Evolutionary conservation across 2,888 invertebrate genomes (phyloP).

Genomic region (Tenthredo notha): DNA sequence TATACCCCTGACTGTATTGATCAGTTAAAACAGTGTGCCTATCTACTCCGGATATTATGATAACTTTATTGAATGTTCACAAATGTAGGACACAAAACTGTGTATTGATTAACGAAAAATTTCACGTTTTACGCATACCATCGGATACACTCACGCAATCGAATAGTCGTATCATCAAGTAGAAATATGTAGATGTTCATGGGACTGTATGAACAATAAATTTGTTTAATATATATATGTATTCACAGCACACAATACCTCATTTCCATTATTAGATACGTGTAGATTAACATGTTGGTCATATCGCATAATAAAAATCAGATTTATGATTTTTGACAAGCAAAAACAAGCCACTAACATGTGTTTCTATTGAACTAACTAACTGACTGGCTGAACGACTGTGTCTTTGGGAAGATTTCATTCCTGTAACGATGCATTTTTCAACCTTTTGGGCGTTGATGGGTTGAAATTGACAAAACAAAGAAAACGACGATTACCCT

Average conservation of each 20-base stretch:
- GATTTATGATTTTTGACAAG: not conserved
- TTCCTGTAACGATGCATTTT: not conserved
- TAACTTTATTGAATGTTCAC: not conserved
- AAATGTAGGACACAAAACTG: not conserved
- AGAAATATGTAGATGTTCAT: not conserved
- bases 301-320: not conserved
- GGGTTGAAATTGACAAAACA: not conserved
- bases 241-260: not conserved
- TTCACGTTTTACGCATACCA: not conserved
- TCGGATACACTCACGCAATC: not conserved
- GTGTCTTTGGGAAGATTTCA: not conserved
- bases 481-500: not conserved
- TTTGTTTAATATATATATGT: not conserved
- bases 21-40: not conserved
- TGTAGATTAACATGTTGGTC: not conserved
- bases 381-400: not conserved
- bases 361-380: not conserved
- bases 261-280: not conserved
- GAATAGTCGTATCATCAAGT: not conserved
- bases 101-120: not conserved
- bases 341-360: not conserved
- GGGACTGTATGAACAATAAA: not conserved
- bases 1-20: not conserved
- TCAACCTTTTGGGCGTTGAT: not conserved
- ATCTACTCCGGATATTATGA: not conserved